Base-by-base conservation (phyloP, 2,113 vertebrate genomes). In the Spermophilus dauricus region DNA sequence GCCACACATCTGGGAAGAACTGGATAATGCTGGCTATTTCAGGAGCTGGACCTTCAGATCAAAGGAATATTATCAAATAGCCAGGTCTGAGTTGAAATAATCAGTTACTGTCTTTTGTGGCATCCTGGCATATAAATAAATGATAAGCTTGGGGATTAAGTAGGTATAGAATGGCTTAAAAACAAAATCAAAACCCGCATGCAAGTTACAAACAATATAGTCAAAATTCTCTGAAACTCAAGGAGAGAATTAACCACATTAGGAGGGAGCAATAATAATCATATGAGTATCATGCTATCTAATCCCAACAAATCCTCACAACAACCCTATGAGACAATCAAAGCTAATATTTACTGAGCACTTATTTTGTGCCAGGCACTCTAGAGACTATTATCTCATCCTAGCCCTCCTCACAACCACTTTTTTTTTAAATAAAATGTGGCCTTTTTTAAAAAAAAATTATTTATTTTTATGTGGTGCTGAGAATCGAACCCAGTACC, bases 201-300 rank as follows among this genome's bases (percentile, higher is more conserved):
- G 48, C n/a, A 89, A 22, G 16, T 86, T 93, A 45, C 5, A 94
- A 80, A 56, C 6, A 82, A 22, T 48, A 32, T 72, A 75, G 63
- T 82, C 17, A 96, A 94, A 92, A 89, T 87, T 96, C n/a, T 82
- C 81, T 81, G 73, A 96, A 96, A 89, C 13, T 11, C 63, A 65
- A 76, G 34, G 51, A 84, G 30, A 94, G 63, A 95, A 92, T 89
- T 72, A 69, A 6, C 8, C 18, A 9, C 58, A 34, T 32, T 16
- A 10, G 51, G 17, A 94, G 32, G 13, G 10, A 87, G 42, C 67
- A 75, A 39, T 56, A 58, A 91, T 42, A 51, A 65, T 70, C 80
- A 83, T 61, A 83, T 61, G 58, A 93, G 48, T 67, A 78, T 97
- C 51, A 94, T 17, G 45, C 32, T 34, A 26, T 63, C 30, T 65